Evolutionary conservation across 2,113 vertebrate species (phyloP).

Genomic region (Brachyhypopomus occidentalis): DNA sequence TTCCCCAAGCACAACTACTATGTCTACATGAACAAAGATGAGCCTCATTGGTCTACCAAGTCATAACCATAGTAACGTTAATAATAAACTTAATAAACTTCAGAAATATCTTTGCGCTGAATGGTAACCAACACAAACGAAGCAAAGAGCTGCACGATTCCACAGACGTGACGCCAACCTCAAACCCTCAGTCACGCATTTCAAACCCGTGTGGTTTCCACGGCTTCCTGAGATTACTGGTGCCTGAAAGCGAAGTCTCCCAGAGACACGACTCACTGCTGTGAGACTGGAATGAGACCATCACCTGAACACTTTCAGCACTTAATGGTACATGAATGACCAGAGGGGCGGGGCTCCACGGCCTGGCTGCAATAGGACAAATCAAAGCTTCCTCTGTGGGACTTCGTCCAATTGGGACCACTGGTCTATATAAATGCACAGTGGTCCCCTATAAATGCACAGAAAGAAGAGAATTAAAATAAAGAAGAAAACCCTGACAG

Average conservation of each 20-base stretch:
- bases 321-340: constrained; percentile 36
- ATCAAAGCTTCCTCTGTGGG: background rate
- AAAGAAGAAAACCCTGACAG: background rate
- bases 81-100: constrained; percentile 2
- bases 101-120: background rate
- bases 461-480: background rate
- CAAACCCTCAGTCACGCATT: background rate
- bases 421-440: background rate
- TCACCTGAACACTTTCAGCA: background rate
- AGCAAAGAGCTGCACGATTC: background rate
- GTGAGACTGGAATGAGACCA: background rate
- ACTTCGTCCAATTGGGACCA: background rate
- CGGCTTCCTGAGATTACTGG: constrained; percentile 11
- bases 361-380: no score
- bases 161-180: background rate
- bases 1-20: no score
- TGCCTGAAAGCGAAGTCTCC: background rate
- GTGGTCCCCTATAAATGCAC: background rate
- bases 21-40: background rate
- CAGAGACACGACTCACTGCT: no score
- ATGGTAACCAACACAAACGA: background rate
- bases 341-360: constrained; percentile 52
- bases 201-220: background rate
- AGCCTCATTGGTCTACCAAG: background rate
- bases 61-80: background rate